Conservation (phyloP, 2,113 vertebrate species). For the Melanocharis versteri region DNA sequence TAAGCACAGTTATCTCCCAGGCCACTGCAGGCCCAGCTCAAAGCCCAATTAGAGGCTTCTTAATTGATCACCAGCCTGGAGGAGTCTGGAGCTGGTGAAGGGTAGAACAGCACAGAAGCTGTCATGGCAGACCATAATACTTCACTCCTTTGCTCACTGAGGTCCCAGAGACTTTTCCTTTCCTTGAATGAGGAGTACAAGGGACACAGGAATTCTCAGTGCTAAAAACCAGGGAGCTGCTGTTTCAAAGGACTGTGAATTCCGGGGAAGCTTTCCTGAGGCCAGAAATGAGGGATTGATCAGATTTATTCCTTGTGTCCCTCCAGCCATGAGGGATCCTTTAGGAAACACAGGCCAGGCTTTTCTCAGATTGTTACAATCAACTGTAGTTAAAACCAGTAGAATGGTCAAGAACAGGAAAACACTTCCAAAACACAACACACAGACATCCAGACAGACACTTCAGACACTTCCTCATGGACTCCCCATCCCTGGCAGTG, state of each 20-base stretch:
- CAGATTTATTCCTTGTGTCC: background rate
- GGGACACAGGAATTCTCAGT: background rate
- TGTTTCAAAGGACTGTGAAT: background rate
- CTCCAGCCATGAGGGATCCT: background rate
- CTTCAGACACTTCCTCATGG: background rate
- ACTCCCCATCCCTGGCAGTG: background rate
- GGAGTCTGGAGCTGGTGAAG: background rate
- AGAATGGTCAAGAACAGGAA: background rate
- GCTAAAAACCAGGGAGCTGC: background rate
- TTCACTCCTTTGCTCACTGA: background rate
- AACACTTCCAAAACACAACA: background rate
- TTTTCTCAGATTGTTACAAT: background rate
- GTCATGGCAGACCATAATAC: background rate
- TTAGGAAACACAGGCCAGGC: background rate
- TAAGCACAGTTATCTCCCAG: conserved; percentile 3
- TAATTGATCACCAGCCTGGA: background rate
- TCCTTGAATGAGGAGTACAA: background rate
- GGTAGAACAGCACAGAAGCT: background rate
- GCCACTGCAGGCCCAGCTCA: background rate
- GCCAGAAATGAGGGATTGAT: background rate
- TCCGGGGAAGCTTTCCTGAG: background rate
- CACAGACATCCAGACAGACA: background rate
- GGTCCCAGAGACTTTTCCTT: background rate
- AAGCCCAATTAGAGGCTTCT: conserved; percentile 3
- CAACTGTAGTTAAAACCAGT: background rate